Evolutionary conservation across 2,888 invertebrate genomes (phyloP), one percentile per base, ranked within the genome.

Genomic region (Anoncus sp.): DNA sequence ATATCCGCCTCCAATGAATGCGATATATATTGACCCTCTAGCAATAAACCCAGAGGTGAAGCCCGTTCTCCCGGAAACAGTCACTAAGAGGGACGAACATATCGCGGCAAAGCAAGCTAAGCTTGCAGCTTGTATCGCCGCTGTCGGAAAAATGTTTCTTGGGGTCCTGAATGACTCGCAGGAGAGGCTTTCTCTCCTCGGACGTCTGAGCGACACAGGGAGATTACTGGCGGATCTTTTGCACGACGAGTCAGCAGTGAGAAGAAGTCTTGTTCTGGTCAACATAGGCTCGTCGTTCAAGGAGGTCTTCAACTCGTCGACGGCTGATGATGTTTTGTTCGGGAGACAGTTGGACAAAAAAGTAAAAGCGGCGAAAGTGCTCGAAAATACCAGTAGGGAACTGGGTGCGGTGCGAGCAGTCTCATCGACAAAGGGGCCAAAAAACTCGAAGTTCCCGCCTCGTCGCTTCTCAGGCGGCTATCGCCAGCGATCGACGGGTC

Each of bases 401-500:
- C n/a, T 79, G n/a, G 49, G 66, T 27, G 7, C 22, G n/a, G 10
- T 14, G 12, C 53, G 45, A 4, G 16, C 35, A 10, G 55, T 35
- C 22, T 35, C 53, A 57, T 35, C 47, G 31, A 22, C 45, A 43
- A 57, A 43, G 47, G 51, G 24, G 43, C 22, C 24, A 71, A 75
- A 77, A 79, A 82, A 75, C 59, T 69, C 12, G 43, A 74, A 66
- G 57, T 38, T 73, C 74, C 79, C 65, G 53, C 55, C 62, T 47
- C 47, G 67, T 75, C 77, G 63, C 1, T 22, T 51, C 20, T 22
- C 65, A 47, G 31, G 62, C 38, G 22, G 24, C 22, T 22, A 51
- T 35, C 51, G 35, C 51, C 65, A 20, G 1, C 49, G 51, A 49
- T 51, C 65, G 51, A 65, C 51, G 65, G 51, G 51, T 51, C 57